These are phyloP conservation scores for Tribolium madens DNA, from an alignment of 1,140 invertebrate species.

Conservation along the genomic window DNA sequence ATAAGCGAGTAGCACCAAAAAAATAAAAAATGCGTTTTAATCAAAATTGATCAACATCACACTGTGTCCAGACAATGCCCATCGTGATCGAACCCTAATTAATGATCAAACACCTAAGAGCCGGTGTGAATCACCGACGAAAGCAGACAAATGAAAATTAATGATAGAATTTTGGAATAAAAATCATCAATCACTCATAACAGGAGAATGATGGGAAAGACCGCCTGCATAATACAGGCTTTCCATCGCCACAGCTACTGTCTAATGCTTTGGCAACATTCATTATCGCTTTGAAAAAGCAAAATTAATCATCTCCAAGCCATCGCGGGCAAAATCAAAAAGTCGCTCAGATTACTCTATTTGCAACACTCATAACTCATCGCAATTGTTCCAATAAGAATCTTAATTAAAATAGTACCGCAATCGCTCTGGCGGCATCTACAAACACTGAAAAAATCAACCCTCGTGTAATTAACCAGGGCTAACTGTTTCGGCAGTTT, in stretches of 20 bases:
- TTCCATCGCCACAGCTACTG: conserved; percentile 39
- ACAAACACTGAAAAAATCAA: conserved; percentile 32
- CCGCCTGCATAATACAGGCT: conserved; percentile 35
- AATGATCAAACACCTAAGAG: conserved; percentile 38
- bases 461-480: conserved; percentile 31
- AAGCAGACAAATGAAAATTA: conserved; percentile 60
- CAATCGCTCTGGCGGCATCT: conserved; percentile 30
- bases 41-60: conserved; percentile 30
- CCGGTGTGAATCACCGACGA: conserved; percentile 55
- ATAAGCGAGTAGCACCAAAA: not conserved
- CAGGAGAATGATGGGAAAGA: conserved; percentile 54
- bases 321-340: conserved; percentile 21
- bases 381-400: conserved; percentile 41
- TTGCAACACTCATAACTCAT: conserved; percentile 29
- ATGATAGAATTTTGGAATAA: conserved; percentile 55
- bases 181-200: conserved; percentile 57
- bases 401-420: conserved; percentile 42
- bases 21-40: conserved; percentile 8
- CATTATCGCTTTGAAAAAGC: conserved; percentile 44
- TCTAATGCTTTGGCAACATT: conserved; percentile 52
- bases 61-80: not conserved
- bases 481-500: conserved; percentile 5
- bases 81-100: conserved; percentile 52
- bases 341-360: conserved; percentile 16
- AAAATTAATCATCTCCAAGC: conserved; percentile 44